Percentiles rank a stretch among this genome's conserved stretches.
Evolutionary conservation across 2,888 invertebrate genomes (phyloP).

Genomic region (Neelides folsomi): DNA sequence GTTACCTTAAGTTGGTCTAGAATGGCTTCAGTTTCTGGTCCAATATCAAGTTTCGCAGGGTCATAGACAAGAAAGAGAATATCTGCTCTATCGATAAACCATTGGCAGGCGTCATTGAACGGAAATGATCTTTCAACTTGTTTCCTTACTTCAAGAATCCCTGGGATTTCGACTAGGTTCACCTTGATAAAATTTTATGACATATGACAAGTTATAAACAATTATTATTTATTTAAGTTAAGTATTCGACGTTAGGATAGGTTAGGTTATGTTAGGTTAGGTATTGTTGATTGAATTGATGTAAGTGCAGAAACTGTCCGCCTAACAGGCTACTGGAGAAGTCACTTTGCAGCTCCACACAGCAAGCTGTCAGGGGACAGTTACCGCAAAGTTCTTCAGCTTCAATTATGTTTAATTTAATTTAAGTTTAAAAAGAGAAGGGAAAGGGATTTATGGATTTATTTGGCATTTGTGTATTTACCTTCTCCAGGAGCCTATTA

Average conservation of each 20-base stretch:
- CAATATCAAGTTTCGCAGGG: constrained; percentile 87
- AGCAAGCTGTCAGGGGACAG: constrained; percentile 35
- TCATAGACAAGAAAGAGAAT: constrained; percentile 91
- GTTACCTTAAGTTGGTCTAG: constrained; percentile 87
- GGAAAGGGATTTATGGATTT: background rate
- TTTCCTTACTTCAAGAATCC: constrained; percentile 83
- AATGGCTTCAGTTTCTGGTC: constrained; percentile 86
- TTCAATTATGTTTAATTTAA: background rate
- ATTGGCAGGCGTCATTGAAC: constrained; percentile 90
- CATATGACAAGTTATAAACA: too few relatives aligned
- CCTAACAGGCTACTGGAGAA: constrained; percentile 38
- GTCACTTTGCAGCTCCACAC: constrained; percentile 32
- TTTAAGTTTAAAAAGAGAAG: too few relatives aligned
- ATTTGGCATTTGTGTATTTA: constrained; percentile 36
- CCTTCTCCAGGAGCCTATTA: constrained; percentile 75
- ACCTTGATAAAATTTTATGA: constrained; percentile 57
- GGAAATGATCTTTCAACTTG: constrained; percentile 85
- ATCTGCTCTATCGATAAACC: constrained; percentile 93
- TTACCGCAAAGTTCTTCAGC: constrained; percentile 12
- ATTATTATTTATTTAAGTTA: background rate
- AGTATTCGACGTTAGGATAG: background rate
- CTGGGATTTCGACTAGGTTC: constrained; percentile 90
- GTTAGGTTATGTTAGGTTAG: too few relatives aligned
- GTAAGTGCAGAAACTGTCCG: constrained; percentile 21
- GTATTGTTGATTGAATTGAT: constrained; percentile 12